These are phyloP conservation scores for Harpagus bidentatus DNA, from an alignment of 2,113 vertebrate genomes.

Conservation along the genomic window DNA sequence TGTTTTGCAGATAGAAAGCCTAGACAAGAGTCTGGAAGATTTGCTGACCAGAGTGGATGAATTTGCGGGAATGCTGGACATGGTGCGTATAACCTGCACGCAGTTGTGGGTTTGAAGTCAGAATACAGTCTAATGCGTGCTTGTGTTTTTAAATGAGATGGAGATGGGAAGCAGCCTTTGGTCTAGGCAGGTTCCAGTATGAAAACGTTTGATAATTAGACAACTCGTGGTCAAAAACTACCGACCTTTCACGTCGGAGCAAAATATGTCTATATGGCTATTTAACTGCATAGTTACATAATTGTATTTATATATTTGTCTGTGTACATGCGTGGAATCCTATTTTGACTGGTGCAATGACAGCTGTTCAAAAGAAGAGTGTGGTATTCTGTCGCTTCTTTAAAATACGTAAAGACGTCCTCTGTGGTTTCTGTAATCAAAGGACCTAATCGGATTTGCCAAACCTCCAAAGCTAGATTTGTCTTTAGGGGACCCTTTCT, in stretches of 20 bases:
- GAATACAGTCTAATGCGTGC: neutral
- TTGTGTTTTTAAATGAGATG: neutral
- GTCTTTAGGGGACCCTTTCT: neutral
- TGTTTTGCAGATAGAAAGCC: conserved; percentile 74
- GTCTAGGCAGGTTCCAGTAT: neutral
- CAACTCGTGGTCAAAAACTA: neutral
- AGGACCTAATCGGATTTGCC: neutral
- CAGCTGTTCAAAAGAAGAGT: neutral
- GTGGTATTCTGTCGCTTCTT: neutral
- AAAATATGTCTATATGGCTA: neutral
- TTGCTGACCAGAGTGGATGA: conserved; percentile 93
- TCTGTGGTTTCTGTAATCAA: neutral
- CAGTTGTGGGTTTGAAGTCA: neutral
- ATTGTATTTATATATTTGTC: neutral
- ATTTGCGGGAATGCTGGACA: conserved; percentile 95
- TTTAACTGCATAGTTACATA: neutral
- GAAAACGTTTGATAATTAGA: neutral
- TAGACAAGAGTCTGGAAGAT: conserved; percentile 89
- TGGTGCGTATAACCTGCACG: conserved; percentile 70
- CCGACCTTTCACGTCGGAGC: neutral
- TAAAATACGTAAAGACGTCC: fast-evolving
- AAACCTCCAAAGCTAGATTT: neutral
- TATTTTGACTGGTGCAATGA: neutral
- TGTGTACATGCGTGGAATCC: fast-evolving
- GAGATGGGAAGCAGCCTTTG: neutral